Evolutionary conservation across 1,140 invertebrate species (phyloP).

Genomic region (Neoseiulus cucumeris): DNA sequence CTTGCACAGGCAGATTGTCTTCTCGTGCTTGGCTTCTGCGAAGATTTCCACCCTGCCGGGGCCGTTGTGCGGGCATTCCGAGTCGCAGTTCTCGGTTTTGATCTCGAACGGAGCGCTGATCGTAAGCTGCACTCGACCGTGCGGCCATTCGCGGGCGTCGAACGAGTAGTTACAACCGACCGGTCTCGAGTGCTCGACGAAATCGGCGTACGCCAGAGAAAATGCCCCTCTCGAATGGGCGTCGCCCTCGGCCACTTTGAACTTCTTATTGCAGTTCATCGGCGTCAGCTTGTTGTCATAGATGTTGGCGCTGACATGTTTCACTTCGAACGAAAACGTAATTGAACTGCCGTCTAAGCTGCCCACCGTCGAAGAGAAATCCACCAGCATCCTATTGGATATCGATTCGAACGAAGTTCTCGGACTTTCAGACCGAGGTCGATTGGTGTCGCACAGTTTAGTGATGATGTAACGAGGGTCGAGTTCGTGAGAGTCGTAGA

Average conservation of each 20-base stretch:
- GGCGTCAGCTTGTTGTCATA: conserved; percentile 12
- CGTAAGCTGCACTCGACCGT: conserved; percentile 19
- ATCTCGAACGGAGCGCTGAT: conserved; percentile 18
- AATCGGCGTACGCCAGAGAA: conserved; percentile 6
- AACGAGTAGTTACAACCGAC: conserved; percentile 19
- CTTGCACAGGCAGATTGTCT: conserved; percentile 16
- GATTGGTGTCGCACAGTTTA: conserved; percentile 21
- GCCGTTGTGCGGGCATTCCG: conserved; percentile 15
- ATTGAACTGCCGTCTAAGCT: conserved; percentile 21
- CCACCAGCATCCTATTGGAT: conserved; percentile 17
- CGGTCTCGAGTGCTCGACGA: conserved; percentile 9
- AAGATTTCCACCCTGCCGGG: conserved; percentile 15
- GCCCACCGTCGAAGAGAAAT: conserved; percentile 17
- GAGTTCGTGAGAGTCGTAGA: conserved; percentile 18
- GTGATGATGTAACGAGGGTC: conserved; percentile 20
- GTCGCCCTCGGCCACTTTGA: not conserved
- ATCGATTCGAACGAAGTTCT: conserved; percentile 18
- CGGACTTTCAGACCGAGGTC: conserved; percentile 14
- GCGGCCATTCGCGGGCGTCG: conserved; percentile 16
- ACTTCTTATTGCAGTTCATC: conserved; percentile 12
- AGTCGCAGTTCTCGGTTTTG: conserved; percentile 14
- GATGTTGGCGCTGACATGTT: conserved; percentile 16
- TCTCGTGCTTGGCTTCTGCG: conserved; percentile 15
- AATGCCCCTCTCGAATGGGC: conserved; percentile 10
- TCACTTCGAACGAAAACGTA: conserved; percentile 20